These are phyloP conservation scores for Paramormyrops kingsleyae DNA, from an alignment of 2,113 vertebrate species.

Conservation along the genomic window DNA sequence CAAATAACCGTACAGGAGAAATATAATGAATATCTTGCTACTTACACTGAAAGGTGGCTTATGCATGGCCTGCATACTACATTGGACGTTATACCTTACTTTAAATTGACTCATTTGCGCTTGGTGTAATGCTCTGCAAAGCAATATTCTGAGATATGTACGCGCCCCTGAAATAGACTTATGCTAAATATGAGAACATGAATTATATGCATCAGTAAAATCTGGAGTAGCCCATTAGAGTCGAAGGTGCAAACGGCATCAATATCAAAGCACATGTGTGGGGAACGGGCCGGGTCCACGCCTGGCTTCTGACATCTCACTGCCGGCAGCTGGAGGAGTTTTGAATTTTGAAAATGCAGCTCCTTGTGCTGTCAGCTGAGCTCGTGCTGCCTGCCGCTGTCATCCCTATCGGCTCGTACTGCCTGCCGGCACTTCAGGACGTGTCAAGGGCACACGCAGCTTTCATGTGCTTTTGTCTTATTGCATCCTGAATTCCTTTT, in stretches of 20 bases:
- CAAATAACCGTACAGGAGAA: background rate
- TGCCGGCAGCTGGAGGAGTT: background rate
- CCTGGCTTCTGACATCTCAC: slow-evolving; percentile 29
- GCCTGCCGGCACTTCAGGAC: slow-evolving; percentile 36
- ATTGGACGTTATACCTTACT: background rate
- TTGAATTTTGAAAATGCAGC: slow-evolving; percentile 6
- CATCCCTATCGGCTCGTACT: slow-evolving; percentile 33
- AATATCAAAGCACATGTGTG: background rate
- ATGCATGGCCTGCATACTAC: background rate
- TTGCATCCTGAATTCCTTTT: slow-evolving; percentile 30
- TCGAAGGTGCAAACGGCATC: background rate
- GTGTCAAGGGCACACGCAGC: slow-evolving; percentile 29
- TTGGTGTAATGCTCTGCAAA: background rate
- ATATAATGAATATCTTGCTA: background rate
- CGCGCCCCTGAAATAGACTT: background rate
- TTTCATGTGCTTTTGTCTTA: background rate
- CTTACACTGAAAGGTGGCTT: background rate
- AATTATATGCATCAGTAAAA: background rate
- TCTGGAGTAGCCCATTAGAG: background rate
- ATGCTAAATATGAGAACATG: background rate
- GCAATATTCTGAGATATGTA: background rate
- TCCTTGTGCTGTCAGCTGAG: slow-evolving; percentile 28
- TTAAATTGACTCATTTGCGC: background rate
- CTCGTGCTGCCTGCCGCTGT: slow-evolving; percentile 29
- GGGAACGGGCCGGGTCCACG: slow-evolving; percentile 1